These are phyloP conservation scores for Allobates femoralis DNA, from an alignment of 2,797 vertebrate genomes.

Conservation along the genomic window DNA sequence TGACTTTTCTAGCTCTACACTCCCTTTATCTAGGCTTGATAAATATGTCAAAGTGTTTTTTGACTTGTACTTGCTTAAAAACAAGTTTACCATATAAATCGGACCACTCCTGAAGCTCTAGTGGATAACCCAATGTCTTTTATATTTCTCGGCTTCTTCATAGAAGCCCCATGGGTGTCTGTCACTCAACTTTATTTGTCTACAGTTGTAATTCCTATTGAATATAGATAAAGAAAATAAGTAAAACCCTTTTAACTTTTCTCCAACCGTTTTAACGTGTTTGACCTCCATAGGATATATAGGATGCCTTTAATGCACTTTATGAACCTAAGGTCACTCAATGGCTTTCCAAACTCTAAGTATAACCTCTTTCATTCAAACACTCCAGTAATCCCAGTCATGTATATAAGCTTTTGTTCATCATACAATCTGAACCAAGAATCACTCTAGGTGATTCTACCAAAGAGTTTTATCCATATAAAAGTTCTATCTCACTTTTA, in stretches of 20 bases:
- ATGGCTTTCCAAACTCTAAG: neutral
- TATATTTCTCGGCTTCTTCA: neutral
- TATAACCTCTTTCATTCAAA: neutral
- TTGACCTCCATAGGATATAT: neutral
- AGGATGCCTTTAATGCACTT: neutral
- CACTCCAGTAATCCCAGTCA: neutral
- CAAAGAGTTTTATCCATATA: constrained; percentile 29
- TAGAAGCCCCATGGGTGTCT: neutral
- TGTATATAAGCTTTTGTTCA: constrained; percentile 5
- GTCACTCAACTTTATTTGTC: neutral
- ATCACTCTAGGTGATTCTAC: constrained; percentile 9
- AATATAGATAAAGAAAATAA: neutral
- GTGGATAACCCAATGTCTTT: neutral
- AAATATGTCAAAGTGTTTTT: neutral
- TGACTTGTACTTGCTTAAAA: neutral
- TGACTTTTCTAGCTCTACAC: neutral
- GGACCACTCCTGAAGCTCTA: neutral
- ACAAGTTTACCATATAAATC: neutral
- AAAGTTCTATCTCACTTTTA: constrained; percentile 21
- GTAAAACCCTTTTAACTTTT: neutral
- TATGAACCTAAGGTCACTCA: constrained; percentile 3
- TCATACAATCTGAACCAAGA: neutral
- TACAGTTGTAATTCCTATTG: neutral
- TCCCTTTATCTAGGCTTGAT: neutral
- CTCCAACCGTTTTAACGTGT: neutral